Evolutionary conservation across 2,113 vertebrate genomes (phyloP), one percentile per base, ranked within the genome.

Genomic region (Hiodon tergisus): DNA sequence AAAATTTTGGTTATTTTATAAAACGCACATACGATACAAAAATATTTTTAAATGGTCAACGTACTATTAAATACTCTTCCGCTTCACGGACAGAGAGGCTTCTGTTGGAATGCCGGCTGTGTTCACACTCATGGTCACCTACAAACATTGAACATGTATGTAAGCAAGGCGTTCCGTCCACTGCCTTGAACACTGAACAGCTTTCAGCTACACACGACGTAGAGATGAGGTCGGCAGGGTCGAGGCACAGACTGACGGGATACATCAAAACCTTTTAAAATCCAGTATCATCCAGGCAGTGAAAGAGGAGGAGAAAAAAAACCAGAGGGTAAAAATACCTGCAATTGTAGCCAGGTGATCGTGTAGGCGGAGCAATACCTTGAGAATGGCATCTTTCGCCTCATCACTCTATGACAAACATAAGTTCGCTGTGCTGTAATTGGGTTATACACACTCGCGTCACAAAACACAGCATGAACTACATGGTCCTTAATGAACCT

Each of bases 101-200:
- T 87, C 95, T 92, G 85, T 90, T 93, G 4, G 78, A 79, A 77
- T 66, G 78, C 67, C 91, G 86, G 81, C 85, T 73, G 82, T 90
- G 91, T 83, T 94, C 94, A 89, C 97, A 99, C 86, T 97, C 95
- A 84, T 96, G 91, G 81, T 96, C 94, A 74, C 97, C 97, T 99
- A 74, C n/a, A 75, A 57, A 17, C 57, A 77, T 57, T 61, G 3
- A 58, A 67, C 51, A 47, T 8, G 14, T 54, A 51, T 65, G 11
- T 6, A 55, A 46, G 68, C 31, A 48, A 69, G 52, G 52, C 16
- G 6, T 10, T 8, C 31, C 31, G 2, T 31, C 31, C 31, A 31
- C 31, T 31, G 31, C 31, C 31, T 31, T 31, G 31, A 31, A 31
- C 31, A 31, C 31, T 31, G 31, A 66, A 47, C 7, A 63, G 2